phyloP scores from a whole-genome alignment of 2,797 vertebrate genomes.

The Cirrhinus mrigala region DNA sequence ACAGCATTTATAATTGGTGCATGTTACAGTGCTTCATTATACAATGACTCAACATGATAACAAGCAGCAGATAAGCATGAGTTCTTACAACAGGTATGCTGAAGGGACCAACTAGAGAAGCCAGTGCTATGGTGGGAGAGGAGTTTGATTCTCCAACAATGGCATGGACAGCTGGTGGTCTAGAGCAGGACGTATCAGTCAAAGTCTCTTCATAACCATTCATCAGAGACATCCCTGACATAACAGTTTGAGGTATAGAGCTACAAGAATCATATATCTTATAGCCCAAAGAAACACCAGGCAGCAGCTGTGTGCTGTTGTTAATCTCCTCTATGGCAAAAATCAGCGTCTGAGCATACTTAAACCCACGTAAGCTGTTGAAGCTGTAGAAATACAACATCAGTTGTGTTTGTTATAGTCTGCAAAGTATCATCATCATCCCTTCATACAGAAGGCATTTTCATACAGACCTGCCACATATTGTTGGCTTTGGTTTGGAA shows the following conservation, averaged over 20 bases:
- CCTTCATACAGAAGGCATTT: too few relatives aligned
- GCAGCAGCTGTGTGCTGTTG: constrained; percentile 62
- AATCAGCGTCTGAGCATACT: constrained; percentile 62
- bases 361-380: constrained; percentile 56
- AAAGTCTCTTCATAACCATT: constrained; percentile 53
- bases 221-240: constrained; percentile 58
- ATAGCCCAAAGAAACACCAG: constrained; percentile 61
- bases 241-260: constrained; percentile 47
- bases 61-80: too few relatives aligned
- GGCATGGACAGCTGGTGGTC: constrained; percentile 68
- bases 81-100: too few relatives aligned
- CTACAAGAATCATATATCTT: constrained; percentile 62
- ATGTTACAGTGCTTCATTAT: not conserved
- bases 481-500: constrained; percentile 41
- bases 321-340: constrained; percentile 68
- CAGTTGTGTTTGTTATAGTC: too few relatives aligned
- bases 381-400: constrained; percentile 47
- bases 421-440: too few relatives aligned
- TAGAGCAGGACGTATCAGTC: constrained; percentile 47
- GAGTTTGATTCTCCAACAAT: constrained; percentile 51
- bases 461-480: constrained; percentile 53
- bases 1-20: not conserved
- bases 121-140: too few relatives aligned
- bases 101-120: too few relatives aligned
- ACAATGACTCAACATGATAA: too few relatives aligned